A percentile compares a stretch with the other conserved stretches of the same genome.
Evolutionary conservation across 2,888 invertebrate genomes (phyloP).

Genomic region (Oxytorus armatus): DNA sequence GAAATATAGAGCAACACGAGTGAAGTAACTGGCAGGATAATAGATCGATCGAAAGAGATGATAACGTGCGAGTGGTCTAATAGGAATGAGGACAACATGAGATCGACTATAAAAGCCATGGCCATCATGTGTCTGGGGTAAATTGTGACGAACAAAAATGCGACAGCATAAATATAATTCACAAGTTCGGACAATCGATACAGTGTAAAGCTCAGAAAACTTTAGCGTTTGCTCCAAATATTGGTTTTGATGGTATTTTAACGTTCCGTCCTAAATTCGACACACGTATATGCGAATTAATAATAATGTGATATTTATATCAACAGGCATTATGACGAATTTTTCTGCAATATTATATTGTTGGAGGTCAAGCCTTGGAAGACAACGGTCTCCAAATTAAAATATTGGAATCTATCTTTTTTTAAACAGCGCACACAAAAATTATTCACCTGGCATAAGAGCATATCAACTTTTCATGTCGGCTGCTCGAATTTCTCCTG

Average conservation of each 20-base stretch:
- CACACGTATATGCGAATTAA: not conserved
- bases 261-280: not conserved
- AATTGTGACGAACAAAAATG: conserved; percentile 5
- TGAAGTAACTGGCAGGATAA: conserved; percentile 7
- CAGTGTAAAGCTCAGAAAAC: not conserved
- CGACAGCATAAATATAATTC: conserved; percentile 22
- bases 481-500: too few species aligned
- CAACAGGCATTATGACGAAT: too few species aligned
- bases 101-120: not conserved
- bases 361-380: too few species aligned
- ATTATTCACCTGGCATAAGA: too few species aligned
- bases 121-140: not conserved
- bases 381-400: too few species aligned
- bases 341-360: too few species aligned
- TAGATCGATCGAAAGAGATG: conserved; percentile 1
- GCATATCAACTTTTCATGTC: too few species aligned
- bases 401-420: too few species aligned
- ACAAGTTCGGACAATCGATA: conserved; percentile 38
- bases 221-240: not conserved
- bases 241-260: not conserved
- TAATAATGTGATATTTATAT: not conserved
- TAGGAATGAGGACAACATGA: conserved; percentile 14
- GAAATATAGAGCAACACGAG: not conserved
- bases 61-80: not conserved
- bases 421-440: too few species aligned